A percentile compares a stretch with the other conserved stretches of the same genome.
These are phyloP conservation scores for Drosophila meridiana DNA, from an alignment of 2,888 invertebrate species.

Conservation along the genomic window DNA sequence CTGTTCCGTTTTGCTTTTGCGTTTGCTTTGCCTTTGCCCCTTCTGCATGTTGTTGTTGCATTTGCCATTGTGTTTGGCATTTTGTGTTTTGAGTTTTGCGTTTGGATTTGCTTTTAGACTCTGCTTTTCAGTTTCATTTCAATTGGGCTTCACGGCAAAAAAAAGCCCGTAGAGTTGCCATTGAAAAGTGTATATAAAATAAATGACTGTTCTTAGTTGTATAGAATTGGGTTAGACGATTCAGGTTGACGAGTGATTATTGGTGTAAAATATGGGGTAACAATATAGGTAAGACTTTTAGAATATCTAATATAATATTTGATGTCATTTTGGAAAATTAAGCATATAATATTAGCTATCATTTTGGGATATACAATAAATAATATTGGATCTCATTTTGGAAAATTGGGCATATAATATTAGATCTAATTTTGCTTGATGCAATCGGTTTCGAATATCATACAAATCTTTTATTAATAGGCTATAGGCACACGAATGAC, in stretches of 20 bases:
- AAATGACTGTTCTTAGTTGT: constrained; percentile 35
- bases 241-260: constrained; percentile 10
- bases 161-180: constrained; percentile 69
- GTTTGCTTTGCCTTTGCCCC: constrained; percentile 52
- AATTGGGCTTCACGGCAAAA: constrained; percentile 18
- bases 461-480: neutral
- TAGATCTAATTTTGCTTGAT: neutral
- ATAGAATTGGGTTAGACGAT: constrained; percentile 54
- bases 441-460: neutral
- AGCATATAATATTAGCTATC: too few relatives aligned
- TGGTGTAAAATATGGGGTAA: neutral
- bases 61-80: constrained; percentile 34
- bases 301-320: too few relatives aligned
- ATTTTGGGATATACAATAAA: too few relatives aligned
- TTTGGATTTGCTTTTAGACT: constrained; percentile 66
- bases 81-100: constrained; percentile 58
- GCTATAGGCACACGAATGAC: too few relatives aligned
- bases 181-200: constrained; percentile 65
- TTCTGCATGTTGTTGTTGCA: constrained; percentile 36
- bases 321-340: too few relatives aligned
- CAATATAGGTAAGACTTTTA: too few relatives aligned
- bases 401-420: neutral
- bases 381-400: too few relatives aligned
- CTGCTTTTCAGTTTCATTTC: constrained; percentile 61
- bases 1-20: constrained; percentile 35